Base-by-base conservation (phyloP, 2,888 invertebrate genomes). In the Amphipyra berbera region DNA sequence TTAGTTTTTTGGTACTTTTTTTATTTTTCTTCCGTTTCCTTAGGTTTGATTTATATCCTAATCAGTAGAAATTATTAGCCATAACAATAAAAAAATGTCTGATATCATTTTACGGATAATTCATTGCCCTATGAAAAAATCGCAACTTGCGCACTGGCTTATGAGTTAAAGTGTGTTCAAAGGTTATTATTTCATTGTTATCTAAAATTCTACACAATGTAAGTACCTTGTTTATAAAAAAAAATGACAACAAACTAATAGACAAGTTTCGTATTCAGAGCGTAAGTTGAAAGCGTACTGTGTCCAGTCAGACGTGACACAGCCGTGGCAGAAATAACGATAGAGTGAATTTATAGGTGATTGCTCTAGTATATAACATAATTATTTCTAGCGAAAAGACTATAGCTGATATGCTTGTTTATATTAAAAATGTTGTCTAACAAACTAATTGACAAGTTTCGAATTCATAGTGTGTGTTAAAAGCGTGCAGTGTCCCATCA, bases 1-100 rank as follows among this genome's bases (percentile, higher is more conserved):
- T 64, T 53, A 48, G 47, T 46, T 27, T 38, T 38, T 50, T 5
- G 2, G 13, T 0, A 1, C 3, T 33, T 33, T 8, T 21, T 52
- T 48, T 40, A 1, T 12, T 40, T 33, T 33, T 42, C 47, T 63
- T 63, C 40, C 7, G 52, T 71, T 57, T 57, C 42, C 57, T 37
- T 27, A 6, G 9, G 12, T 41, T 52, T 68, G 66, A 72, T 58
- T 72, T 72, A 49, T 65, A 21, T 5, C 0, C 40, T 15, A 46
- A 49, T 70, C 45, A 46, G 33, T 21, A 35, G 4, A 14, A 50
- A 14, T 50, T 60, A 65, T 45, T 41, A 45, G 13, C 30, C 50
- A 41, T 50, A 38, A 65, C 13, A 68, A 27, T 41, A 33, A 50
- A 44, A 37, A 14, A 41, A 45, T 33, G n/a, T 27, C 12, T 35